phyloP scores from a whole-genome alignment of 2,888 invertebrate species.

The Buathra laborator region DNA sequence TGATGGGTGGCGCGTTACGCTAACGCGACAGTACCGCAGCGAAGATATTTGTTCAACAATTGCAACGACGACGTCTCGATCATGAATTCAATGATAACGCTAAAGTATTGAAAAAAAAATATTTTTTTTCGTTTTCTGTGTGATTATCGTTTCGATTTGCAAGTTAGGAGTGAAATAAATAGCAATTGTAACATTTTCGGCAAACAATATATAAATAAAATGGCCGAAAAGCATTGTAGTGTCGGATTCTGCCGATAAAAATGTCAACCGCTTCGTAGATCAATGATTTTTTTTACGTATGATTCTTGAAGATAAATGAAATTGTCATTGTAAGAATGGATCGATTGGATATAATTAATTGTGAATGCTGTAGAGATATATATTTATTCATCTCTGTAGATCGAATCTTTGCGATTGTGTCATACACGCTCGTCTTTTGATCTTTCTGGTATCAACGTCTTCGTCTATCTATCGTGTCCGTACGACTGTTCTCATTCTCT shows the following conservation, averaged over 20 bases:
- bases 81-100: not conserved
- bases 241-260: not conserved
- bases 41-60: not conserved
- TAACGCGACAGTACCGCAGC: constrained; percentile 53
- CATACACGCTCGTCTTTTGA: constrained; percentile 34
- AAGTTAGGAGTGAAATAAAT: not conserved
- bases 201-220: no score
- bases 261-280: not conserved
- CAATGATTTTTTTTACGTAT: not conserved
- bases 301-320: constrained; percentile 46
- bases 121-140: not conserved
- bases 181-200: not conserved
- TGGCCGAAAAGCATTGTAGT: not conserved
- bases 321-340: constrained; percentile 35
- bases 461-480: constrained; percentile 8
- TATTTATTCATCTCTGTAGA: constrained; percentile 24
- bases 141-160: not conserved
- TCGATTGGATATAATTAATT: constrained; percentile 48
- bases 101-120: not conserved
- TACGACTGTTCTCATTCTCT: constrained; percentile 18
- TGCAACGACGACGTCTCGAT: not conserved
- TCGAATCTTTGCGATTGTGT: constrained; percentile 42
- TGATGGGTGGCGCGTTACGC: constrained; percentile 73
- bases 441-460: constrained; percentile 20
- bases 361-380: constrained; percentile 26